Base-by-base conservation (phyloP, 2,888 invertebrate species). In the Spodoptera littoralis region DNA sequence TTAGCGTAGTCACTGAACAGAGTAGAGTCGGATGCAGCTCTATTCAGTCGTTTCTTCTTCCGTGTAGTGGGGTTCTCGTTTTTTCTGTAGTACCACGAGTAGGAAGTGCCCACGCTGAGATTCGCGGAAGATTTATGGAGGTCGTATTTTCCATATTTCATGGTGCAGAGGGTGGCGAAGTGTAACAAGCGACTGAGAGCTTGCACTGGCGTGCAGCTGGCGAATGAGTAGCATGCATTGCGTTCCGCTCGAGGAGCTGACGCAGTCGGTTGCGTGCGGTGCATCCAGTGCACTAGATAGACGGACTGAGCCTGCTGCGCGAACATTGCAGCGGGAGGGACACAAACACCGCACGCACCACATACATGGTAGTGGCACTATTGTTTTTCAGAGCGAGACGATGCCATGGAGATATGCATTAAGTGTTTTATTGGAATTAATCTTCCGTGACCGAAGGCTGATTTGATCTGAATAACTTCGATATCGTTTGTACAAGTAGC, bases 121-220 rank as follows among this genome's bases (percentile, higher is more conserved):
- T 93, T 92, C 73, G 92, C 89, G 74, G 93, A 92, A 74, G 90
- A 92, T 87, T 94, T 94, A 84, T 92, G 89, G 73, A 95, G 90
- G 88, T 93, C 89, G 87, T 95, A 95, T 90, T 95, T 95, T 85
- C 95, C 95, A 90, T 95, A 88, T 88, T 94, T 95, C 95, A 95
- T 95, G 85, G 85, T 90, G 85, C 85, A 85, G 74, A 83, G 81
- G 69, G 80, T 78, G 79, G 82, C 80, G 72, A 84, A 81, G 82
- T 87, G 85, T 83, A 88, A 85, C 86, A 87, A 88, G 87, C 90
- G 88, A 84, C 83, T 80, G 84, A 89, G 84, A 86, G 88, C 78
- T 84, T 86, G 90, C 83, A 84, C 81, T 83, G 88, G 80, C 82
- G 85, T 85, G 88, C 87, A 86, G 84, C 82, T 79, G 77, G 84